A percentile compares a stretch with the other conserved stretches of the same genome.
Evolutionary conservation across 2,113 vertebrate species (phyloP).

Genomic region (Pterocles orientalis): DNA sequence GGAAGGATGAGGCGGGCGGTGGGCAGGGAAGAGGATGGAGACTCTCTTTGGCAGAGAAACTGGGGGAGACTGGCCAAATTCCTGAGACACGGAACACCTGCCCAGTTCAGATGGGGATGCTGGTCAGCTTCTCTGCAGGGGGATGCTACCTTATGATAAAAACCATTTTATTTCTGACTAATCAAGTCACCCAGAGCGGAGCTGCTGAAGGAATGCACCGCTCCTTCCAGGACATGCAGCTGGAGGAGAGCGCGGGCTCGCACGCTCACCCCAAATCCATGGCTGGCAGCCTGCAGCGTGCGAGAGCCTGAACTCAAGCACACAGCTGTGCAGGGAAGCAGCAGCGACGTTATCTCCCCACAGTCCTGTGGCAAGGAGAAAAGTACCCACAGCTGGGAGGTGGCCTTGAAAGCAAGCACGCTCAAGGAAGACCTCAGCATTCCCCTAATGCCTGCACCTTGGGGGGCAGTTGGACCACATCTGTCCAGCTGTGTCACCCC

Average conservation of each 20-base stretch:
- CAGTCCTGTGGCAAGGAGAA: accelerated
- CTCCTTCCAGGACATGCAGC: not conserved
- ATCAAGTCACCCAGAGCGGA: not conserved
- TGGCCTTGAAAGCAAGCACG: not conserved
- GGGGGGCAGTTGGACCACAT: not conserved
- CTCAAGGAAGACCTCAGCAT: not conserved
- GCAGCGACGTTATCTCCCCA: not conserved
- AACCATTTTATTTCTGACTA: not conserved
- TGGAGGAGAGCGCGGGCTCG: not conserved
- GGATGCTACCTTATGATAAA: not conserved
- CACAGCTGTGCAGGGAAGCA: not conserved
- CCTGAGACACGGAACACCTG: accelerated
- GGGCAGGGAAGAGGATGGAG: not conserved
- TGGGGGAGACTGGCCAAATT: not conserved
- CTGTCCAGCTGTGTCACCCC: not conserved
- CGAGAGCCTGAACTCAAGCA: not conserved
- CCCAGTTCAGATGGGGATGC: accelerated
- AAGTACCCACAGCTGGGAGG: not conserved
- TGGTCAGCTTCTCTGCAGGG: not conserved
- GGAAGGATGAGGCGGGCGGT: not conserved
- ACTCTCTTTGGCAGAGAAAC: not conserved
- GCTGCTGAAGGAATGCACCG: not conserved
- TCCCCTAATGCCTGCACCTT: not conserved
- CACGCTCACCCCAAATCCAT: not conserved
- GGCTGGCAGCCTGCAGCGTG: not conserved